Percentiles rank a stretch among this genome's conserved stretches.
phyloP scores from a whole-genome alignment of 2,797 vertebrate species.

The Coregonus sp. region DNA sequence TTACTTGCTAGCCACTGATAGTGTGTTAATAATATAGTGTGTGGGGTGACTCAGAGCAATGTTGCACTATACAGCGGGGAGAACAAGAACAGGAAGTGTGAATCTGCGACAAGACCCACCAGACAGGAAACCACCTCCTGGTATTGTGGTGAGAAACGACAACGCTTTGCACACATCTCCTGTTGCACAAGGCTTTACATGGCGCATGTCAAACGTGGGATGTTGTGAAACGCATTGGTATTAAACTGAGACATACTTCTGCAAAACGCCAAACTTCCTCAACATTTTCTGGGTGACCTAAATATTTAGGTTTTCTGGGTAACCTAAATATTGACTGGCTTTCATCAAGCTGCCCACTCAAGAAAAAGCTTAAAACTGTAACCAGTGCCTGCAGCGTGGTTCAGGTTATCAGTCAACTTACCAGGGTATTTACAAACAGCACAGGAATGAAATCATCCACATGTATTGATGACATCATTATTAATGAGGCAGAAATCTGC shows the following conservation, averaged over 20 bases:
- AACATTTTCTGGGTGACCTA: neutral
- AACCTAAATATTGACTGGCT: too few relatives aligned
- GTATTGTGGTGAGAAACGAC: neutral
- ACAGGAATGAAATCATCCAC: too few relatives aligned
- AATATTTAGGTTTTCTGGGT: too few relatives aligned
- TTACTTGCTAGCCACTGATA: neutral
- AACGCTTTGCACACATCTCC: neutral
- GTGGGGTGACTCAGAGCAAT: neutral
- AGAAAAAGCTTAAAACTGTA: too few relatives aligned
- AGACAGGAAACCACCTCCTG: neutral
- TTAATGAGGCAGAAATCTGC: too few relatives aligned
- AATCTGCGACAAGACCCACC: conserved; percentile 10
- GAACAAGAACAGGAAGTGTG: conserved; percentile 1
- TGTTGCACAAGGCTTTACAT: neutral
- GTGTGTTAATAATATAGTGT: neutral
- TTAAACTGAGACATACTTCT: neutral
- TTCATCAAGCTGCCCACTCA: too few relatives aligned
- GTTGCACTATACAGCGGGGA: neutral
- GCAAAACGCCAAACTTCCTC: neutral
- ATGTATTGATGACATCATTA: too few relatives aligned
- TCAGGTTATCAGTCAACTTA: too few relatives aligned
- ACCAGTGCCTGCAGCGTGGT: too few relatives aligned
- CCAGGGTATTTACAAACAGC: too few relatives aligned
- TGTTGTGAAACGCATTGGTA: neutral
- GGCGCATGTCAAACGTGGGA: neutral